These are phyloP conservation scores for Catocala sponsa DNA, from an alignment of 2,888 invertebrate genomes.

Conservation along the genomic window DNA sequence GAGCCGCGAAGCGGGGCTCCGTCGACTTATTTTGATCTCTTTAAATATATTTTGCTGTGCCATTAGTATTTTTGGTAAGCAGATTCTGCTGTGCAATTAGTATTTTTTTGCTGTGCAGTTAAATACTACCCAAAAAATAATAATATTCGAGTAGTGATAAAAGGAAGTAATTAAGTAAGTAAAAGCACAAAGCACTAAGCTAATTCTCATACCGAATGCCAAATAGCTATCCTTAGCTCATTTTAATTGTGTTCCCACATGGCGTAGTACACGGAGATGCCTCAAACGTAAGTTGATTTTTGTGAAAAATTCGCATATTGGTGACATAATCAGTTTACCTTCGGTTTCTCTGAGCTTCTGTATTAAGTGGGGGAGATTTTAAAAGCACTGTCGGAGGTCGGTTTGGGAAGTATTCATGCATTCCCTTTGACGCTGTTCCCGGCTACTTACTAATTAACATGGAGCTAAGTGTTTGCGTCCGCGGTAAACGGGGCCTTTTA, in stretches of 20 bases:
- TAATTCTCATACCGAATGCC: conserved; percentile 24
- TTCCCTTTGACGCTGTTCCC: conserved; percentile 86
- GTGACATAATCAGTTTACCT: conserved; percentile 84
- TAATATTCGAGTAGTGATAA: not conserved
- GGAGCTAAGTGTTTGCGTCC: conserved; percentile 87
- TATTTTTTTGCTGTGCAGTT: no score
- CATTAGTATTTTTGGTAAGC: no score
- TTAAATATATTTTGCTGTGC: no score
- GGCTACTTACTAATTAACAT: conserved; percentile 87
- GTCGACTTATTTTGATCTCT: no score
- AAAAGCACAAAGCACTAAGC: conserved; percentile 21
- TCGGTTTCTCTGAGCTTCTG: conserved; percentile 80
- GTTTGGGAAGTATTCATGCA: conserved; percentile 85
- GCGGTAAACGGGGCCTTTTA: conserved; percentile 87
- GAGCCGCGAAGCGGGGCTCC: no score
- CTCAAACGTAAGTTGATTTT: conserved; percentile 63
- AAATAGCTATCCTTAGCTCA: conserved; percentile 36
- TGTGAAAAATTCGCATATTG: conserved; percentile 80
- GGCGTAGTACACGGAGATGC: conserved; percentile 30
- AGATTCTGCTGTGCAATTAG: no score
- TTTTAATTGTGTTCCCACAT: conserved; percentile 49
- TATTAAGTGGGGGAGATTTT: conserved; percentile 84
- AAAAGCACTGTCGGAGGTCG: conserved; percentile 82
- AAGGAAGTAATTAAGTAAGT: conserved; percentile 3
- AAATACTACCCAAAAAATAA: no score